These are phyloP conservation scores for Zygaena filipendulae DNA, from an alignment of 2,888 invertebrate genomes.

Conservation along the genomic window DNA sequence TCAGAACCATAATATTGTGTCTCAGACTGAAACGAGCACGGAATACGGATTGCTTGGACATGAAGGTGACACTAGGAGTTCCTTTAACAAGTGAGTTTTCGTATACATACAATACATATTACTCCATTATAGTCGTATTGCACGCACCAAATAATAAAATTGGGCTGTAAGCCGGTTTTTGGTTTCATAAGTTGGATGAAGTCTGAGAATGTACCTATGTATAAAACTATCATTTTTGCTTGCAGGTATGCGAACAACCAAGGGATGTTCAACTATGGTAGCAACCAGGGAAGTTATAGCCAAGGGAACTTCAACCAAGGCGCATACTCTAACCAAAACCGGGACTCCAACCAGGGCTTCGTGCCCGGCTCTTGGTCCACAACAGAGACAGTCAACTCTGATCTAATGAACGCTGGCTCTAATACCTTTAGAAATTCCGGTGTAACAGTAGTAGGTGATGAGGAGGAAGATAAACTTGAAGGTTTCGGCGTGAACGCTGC, in stretches of 20 bases:
- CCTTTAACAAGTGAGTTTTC: constrained; percentile 54
- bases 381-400: constrained; percentile 56
- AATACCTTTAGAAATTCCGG: constrained; percentile 35
- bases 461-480: constrained; percentile 42
- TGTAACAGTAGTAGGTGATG: constrained; percentile 47
- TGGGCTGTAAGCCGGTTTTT: too few species aligned
- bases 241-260: constrained; percentile 28
- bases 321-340: constrained; percentile 16
- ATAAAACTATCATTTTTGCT: too few species aligned
- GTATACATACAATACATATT: too few species aligned
- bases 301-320: constrained; percentile 19
- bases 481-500: constrained; percentile 50
- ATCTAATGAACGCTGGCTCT: constrained; percentile 51
- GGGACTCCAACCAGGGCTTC: constrained; percentile 29
- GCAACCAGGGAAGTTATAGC: constrained; percentile 3
- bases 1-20: constrained; percentile 51
- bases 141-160: too few species aligned
- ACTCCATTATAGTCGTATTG: too few species aligned
- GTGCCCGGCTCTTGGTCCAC: constrained; percentile 53
- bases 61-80: constrained; percentile 55
- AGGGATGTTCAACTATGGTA: too few species aligned
- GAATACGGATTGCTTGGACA: constrained; percentile 53
- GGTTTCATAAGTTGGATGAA: too few species aligned
- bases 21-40: constrained; percentile 60
- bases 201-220: too few species aligned